Conservation (phyloP, 2,797 vertebrate genomes). For the Cyclura pinguis region DNA sequence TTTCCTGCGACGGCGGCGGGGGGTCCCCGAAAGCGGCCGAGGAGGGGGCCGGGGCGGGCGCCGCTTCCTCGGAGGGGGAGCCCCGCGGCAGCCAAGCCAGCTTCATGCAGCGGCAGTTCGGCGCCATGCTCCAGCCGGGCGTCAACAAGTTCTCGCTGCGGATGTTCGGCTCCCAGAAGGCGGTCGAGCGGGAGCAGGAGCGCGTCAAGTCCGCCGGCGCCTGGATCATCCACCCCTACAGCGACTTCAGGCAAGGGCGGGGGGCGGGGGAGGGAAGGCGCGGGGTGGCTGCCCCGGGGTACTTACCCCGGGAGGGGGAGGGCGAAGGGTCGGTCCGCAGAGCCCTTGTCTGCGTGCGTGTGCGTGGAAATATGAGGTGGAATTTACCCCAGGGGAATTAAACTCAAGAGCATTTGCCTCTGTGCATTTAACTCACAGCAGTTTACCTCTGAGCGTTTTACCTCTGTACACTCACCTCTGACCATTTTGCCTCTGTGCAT, state of each 20-base stretch:
- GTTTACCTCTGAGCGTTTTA: too few relatives aligned
- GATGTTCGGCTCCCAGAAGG: slow-evolving; percentile 98
- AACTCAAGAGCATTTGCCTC: too few relatives aligned
- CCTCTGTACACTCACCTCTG: too few relatives aligned
- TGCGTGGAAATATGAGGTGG: too few relatives aligned
- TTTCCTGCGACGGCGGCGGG: slow-evolving; percentile 81
- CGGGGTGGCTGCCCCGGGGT: neutral
- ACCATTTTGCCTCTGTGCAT: too few relatives aligned
- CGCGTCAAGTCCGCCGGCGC: slow-evolving; percentile 96
- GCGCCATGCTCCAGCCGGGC: slow-evolving; percentile 95
- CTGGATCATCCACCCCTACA: slow-evolving; percentile 99
- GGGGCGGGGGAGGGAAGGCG: accelerated
- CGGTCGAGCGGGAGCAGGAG: slow-evolving; percentile 95
- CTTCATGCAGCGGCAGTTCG: slow-evolving; percentile 97
- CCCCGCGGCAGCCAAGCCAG: slow-evolving; percentile 88
- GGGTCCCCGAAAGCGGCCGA: slow-evolving; percentile 78
- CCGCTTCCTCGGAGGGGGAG: slow-evolving; percentile 39
- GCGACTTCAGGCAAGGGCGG: slow-evolving; percentile 87
- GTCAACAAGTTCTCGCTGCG: slow-evolving; percentile 99
- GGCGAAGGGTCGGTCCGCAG: too few relatives aligned
- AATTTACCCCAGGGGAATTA: too few relatives aligned
- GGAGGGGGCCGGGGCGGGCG: slow-evolving; percentile 76
- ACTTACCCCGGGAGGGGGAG: neutral
- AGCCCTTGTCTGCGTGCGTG: too few relatives aligned
- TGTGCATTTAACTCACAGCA: too few relatives aligned